A percentile compares a stretch with the other conserved stretches of the same genome.
These are phyloP conservation scores for Cepaea hortensis DNA, from an alignment of 2,888 invertebrate species.

Conservation along the genomic window DNA sequence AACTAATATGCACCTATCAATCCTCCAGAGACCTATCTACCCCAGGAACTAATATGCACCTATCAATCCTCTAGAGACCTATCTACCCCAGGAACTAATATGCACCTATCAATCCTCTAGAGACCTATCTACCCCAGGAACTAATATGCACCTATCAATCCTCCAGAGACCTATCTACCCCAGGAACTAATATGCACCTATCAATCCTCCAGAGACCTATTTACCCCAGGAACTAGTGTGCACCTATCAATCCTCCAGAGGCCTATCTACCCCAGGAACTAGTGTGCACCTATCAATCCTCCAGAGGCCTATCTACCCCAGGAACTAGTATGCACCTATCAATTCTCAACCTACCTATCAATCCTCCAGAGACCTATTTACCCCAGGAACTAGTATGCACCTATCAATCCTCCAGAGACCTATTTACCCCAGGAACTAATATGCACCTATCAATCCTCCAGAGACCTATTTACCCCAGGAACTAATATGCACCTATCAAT, in stretches of 20 bases:
- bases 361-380: too few species aligned
- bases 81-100: too few species aligned
- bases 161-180: neutral
- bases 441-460: neutral
- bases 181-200: too few species aligned
- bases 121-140: slow-evolving; percentile 83
- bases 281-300: too few species aligned
- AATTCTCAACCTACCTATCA: too few species aligned
- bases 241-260: neutral
- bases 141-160: slow-evolving; percentile 2
- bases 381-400: too few species aligned
- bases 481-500: too few species aligned
- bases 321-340: neutral
- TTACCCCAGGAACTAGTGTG: too few species aligned
- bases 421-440: too few species aligned
- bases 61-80: neutral
- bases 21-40: neutral
- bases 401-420: too few species aligned
- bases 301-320: neutral
- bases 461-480: too few species aligned
- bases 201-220: neutral
- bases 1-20: neutral
- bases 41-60: neutral
- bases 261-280: too few species aligned
- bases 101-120: slow-evolving; percentile 97